Conservation (phyloP, 1,140 invertebrate species). For the Ladona fulva region DNA sequence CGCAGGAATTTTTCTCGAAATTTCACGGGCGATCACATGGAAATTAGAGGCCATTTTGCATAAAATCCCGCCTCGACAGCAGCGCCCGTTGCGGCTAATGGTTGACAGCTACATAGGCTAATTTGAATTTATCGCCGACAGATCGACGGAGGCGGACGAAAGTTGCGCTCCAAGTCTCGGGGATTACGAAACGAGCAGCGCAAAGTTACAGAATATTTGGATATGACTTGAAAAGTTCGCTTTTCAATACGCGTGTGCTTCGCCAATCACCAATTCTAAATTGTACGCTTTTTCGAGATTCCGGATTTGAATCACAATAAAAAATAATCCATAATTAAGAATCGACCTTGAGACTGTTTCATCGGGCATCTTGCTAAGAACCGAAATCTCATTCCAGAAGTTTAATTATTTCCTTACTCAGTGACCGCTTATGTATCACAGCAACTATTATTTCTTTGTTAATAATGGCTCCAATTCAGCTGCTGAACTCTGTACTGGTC, state of each 20-base stretch:
- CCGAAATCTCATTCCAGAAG: no score
- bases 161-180: not conserved
- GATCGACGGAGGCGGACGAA: not conserved
- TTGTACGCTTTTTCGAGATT: no score
- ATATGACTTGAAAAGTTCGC: not conserved
- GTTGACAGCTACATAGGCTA: not conserved
- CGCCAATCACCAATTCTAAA: not conserved
- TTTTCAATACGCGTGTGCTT: not conserved
- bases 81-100: not conserved
- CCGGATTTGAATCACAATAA: no score
- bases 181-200: not conserved
- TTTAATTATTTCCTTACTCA: no score
- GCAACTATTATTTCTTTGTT: no score
- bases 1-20: not conserved
- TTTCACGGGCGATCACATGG: not conserved
- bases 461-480: no score
- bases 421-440: no score
- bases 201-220: not conserved
- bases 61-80: not conserved
- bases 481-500: no score
- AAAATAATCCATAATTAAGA: no score
- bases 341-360: no score
- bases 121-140: slow-evolving; percentile 9
- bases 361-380: no score
- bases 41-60: not conserved